Conservation (phyloP, 2,113 vertebrate species). For the Salvelinus sp. region DNA sequence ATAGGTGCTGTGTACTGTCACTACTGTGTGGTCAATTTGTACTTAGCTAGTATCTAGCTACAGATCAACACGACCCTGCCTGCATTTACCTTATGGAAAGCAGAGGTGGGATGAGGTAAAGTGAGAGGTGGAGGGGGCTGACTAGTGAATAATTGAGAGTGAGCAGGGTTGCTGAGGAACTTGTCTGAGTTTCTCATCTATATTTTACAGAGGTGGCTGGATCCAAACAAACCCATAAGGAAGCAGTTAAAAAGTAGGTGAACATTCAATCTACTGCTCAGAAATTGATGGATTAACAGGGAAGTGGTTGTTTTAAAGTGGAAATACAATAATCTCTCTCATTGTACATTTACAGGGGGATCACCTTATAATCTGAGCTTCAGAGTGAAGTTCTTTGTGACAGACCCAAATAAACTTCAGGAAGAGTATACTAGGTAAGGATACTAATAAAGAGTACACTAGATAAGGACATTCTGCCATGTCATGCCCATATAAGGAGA, state of each 20-base stretch:
- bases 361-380: constrained; percentile 95
- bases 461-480: constrained; percentile 75
- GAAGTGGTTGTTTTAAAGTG: background rate
- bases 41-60: background rate
- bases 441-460: constrained; percentile 85
- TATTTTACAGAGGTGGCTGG: constrained; percentile 94
- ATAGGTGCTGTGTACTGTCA: constrained; percentile 8
- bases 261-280: constrained; percentile 23
- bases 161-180: constrained; percentile 43
- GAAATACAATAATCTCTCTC: background rate
- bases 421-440: constrained; percentile 97
- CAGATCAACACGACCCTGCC: background rate
- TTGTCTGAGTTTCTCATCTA: constrained; percentile 65
- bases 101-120: background rate
- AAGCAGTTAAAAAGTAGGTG: constrained; percentile 98
- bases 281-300: background rate
- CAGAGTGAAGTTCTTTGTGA: constrained; percentile 99
- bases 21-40: constrained; percentile 23
- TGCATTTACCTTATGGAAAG: background rate
- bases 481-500: background rate
- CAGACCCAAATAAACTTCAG: constrained; percentile 94
- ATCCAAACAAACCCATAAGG: constrained; percentile 97
- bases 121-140: background rate
- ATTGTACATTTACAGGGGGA: constrained; percentile 77
- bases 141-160: constrained; percentile 56